Evolutionary conservation across 2,797 vertebrate species (phyloP), one percentile per base, ranked within the genome.

Genomic region (Liasis olivaceus): DNA sequence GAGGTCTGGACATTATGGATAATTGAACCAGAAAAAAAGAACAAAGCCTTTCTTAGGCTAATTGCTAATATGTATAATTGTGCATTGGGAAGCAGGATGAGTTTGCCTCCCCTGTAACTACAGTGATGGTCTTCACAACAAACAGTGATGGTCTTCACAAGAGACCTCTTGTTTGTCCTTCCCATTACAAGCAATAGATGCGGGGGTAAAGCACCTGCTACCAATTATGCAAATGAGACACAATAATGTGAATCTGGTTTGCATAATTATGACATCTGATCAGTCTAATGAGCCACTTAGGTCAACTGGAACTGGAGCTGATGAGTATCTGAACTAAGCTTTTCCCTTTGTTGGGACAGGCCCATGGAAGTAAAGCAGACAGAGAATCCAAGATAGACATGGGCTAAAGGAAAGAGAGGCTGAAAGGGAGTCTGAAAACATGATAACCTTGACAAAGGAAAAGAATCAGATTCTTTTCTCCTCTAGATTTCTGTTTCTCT

Each of bases 211-310:
- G n/a, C 90, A 91, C 24, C 63, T 91, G 90, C 63, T 8, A 36
- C 64, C 54, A 91, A 91, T 87, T 91, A 91, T 56, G 26, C 85
- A 47, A 72, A 91, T 51, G 28, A 59, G 54, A 86, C 85, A 54
- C 5, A 28, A 36, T 62, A 26, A 36, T 63, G 59, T 17, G 13
- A 56, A 24, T 36, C 54, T 31, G 58, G 11, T 92, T 88, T 92
- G 69, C 58, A 88, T 63, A 62, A 72, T 24, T 58, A 15, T 31
- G 60, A 56, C 14, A 59, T 87, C 85, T 22, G 42, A 92, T 54
- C 58, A 17, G 69, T 47, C 51, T 87, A 88, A 77, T 6, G 69
- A 8, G 58, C 8, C 28, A 88, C 24, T 54, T 36, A 26, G 13
- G 36, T 62, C 14, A 69, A 22, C 47, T 47, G 66, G 28, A 54